A percentile compares a stretch with the other conserved stretches of the same genome.
Conservation (phyloP, 2,113 vertebrate species). For the Heloderma charlesbogerti region DNA sequence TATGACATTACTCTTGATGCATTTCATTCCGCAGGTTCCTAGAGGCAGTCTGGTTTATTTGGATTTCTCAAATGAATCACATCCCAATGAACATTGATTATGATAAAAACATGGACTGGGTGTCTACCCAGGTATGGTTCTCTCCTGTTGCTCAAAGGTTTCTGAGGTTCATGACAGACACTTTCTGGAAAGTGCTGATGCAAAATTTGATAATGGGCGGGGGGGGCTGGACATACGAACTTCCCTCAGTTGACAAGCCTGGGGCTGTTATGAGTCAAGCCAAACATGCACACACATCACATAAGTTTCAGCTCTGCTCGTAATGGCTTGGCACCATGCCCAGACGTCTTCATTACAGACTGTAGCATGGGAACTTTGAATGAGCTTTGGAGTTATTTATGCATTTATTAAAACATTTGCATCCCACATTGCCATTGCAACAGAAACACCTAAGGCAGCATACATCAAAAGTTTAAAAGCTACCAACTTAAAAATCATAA, state of each 20-base stretch:
- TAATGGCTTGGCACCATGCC: neutral
- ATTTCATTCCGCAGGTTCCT: constrained; percentile 68
- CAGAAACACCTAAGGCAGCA: neutral
- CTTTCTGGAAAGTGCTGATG: neutral
- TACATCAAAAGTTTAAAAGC: neutral
- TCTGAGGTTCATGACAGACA: neutral
- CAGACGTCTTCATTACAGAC: neutral
- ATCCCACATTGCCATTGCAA: neutral
- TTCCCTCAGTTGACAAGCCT: neutral
- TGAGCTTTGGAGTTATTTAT: neutral
- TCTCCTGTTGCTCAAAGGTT: neutral
- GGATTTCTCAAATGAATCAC: constrained; percentile 81
- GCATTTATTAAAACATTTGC: neutral
- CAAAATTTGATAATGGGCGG: neutral
- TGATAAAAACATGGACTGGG: constrained; percentile 81
- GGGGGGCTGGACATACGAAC: neutral
- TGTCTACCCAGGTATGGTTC: constrained; percentile 80
- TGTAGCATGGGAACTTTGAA: neutral
- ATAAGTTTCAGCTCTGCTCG: neutral
- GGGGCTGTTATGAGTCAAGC: neutral
- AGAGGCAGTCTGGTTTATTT: constrained; percentile 79
- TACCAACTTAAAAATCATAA: neutral
- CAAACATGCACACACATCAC: neutral
- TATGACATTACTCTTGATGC: neutral
- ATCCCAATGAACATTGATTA: constrained; percentile 78